Evolutionary conservation across 2,888 invertebrate genomes (phyloP).

Genomic region (Dynastes tityus): DNA sequence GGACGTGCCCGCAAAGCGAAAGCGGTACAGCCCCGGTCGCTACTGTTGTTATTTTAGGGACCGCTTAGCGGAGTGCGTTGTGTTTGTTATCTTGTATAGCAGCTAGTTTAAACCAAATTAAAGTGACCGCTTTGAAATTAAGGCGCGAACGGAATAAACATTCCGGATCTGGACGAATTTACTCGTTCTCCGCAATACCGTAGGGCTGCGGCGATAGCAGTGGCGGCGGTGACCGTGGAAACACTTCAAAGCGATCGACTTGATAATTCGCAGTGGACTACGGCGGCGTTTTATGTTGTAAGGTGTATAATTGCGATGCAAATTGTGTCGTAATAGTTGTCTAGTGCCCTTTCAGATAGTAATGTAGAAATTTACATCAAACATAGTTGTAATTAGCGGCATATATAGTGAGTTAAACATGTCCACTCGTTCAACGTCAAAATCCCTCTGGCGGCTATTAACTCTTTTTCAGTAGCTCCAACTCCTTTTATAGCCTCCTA

Average conservation of each 20-base stretch:
- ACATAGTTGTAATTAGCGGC: too few species aligned
- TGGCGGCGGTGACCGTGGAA: background rate
- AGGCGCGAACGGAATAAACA: background rate
- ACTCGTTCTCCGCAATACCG: slow-evolving; percentile 1
- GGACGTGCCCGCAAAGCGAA: slow-evolving; percentile 13
- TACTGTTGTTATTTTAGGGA: slow-evolving; percentile 35
- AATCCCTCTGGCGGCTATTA: too few species aligned
- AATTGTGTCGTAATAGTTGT: too few species aligned
- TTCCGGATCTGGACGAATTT: slow-evolving; percentile 5
- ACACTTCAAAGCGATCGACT: slow-evolving; percentile 19
- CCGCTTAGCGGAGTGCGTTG: slow-evolving; percentile 37
- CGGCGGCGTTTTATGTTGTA: too few species aligned
- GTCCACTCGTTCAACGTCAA: too few species aligned
- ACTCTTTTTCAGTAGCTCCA: too few species aligned
- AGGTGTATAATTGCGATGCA: too few species aligned
- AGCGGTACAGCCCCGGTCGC: slow-evolving; percentile 3
- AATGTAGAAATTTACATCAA: too few species aligned
- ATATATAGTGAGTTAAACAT: too few species aligned
- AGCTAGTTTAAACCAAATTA: slow-evolving; percentile 46
- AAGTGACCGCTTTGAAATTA: slow-evolving; percentile 42
- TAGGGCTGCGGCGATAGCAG: background rate
- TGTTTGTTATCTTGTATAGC: slow-evolving; percentile 45
- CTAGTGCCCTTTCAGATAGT: too few species aligned
- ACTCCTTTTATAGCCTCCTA: too few species aligned
- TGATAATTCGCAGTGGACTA: background rate